Conservation (phyloP, 2,888 invertebrate genomes). For the Anagyrus pseudococci region DNA sequence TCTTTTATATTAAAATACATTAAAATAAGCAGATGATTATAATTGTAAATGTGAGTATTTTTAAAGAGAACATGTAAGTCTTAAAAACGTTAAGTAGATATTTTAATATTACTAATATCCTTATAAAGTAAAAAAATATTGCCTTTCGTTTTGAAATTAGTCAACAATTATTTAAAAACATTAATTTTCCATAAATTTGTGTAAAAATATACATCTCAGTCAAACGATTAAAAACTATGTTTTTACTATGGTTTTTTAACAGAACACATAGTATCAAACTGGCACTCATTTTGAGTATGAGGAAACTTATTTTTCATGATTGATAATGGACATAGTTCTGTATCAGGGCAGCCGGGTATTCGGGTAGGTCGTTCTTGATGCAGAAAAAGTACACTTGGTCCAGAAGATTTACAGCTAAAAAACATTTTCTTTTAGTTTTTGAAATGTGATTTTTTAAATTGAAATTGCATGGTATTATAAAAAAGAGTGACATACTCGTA, state of each 20-base stretch:
- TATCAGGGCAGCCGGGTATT: slow-evolving; percentile 72
- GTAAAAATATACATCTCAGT: neutral
- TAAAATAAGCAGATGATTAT: no score
- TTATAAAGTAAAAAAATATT: no score
- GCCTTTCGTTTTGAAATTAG: no score
- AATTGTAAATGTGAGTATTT: no score
- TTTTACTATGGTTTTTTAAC: slow-evolving; percentile 29
- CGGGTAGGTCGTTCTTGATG: slow-evolving; percentile 78
- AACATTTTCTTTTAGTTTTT: no score
- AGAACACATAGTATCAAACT: slow-evolving; percentile 70
- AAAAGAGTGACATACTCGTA: slow-evolving; percentile 67
- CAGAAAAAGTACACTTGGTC: slow-evolving; percentile 67
- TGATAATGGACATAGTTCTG: slow-evolving; percentile 70
- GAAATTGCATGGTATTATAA: no score
- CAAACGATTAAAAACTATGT: neutral
- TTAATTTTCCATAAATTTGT: neutral
- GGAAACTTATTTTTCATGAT: slow-evolving; percentile 67
- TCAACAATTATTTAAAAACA: no score
- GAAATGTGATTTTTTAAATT: no score
- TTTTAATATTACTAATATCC: no score
- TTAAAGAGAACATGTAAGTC: no score
- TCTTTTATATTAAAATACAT: no score
- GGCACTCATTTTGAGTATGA: slow-evolving; percentile 70
- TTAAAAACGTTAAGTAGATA: no score
- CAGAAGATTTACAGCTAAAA: slow-evolving; percentile 65